Evolutionary conservation across 2,888 invertebrate genomes (phyloP).

Genomic region (Dromius quadrimaculatus): DNA sequence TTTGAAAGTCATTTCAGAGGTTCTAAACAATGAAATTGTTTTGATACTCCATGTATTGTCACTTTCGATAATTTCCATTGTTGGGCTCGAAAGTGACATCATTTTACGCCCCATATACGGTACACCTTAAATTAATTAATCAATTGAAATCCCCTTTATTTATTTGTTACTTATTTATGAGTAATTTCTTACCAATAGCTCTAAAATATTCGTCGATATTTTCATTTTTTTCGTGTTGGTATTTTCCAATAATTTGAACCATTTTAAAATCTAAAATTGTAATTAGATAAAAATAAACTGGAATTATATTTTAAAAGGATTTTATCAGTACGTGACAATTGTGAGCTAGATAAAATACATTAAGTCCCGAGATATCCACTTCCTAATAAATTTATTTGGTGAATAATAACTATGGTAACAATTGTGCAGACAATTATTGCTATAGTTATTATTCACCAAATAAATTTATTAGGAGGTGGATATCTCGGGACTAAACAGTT

Average conservation of each 20-base stretch:
- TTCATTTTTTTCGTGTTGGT: slow-evolving; percentile 75
- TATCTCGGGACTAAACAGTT: too few species aligned
- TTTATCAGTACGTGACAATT: too few species aligned
- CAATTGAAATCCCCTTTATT: too few species aligned
- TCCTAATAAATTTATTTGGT: too few species aligned
- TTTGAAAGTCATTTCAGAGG: slow-evolving; percentile 69
- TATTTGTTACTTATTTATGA: slow-evolving; percentile 22
- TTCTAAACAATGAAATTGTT: slow-evolving; percentile 70
- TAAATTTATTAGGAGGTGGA: too few species aligned
- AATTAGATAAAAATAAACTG: neutral
- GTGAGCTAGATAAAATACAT: too few species aligned
- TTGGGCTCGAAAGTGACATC: slow-evolving; percentile 73
- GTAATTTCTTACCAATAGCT: slow-evolving; percentile 69
- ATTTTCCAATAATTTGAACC: slow-evolving; percentile 73
- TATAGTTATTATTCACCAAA: too few species aligned
- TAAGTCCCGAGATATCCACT: too few species aligned
- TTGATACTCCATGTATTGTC: slow-evolving; percentile 72
- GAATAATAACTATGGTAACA: too few species aligned
- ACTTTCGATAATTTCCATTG: slow-evolving; percentile 70
- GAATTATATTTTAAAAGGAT: neutral
- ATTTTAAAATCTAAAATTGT: slow-evolving; percentile 61
- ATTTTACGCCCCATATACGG: slow-evolving; percentile 76
- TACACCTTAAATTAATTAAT: slow-evolving; percentile 68
- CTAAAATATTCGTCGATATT: slow-evolving; percentile 75
- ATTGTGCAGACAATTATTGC: too few species aligned